These are phyloP conservation scores for Phacellophora camtschatica DNA, from an alignment of 30 jellyfish, hydroid and myxozoan species.

Conservation along the genomic window DNA sequence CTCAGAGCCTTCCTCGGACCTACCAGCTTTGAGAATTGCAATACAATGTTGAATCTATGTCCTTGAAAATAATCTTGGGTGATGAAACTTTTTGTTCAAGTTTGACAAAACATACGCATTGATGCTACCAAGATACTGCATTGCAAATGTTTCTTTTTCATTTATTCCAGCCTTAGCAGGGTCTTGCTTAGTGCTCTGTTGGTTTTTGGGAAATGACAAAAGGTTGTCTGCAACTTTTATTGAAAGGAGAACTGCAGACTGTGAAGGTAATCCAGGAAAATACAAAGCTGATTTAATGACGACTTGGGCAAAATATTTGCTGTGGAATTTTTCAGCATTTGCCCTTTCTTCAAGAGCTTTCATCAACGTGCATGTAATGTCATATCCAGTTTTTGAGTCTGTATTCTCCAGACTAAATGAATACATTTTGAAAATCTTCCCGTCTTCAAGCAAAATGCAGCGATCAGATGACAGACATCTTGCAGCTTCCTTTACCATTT, in stretches of 20 bases:
- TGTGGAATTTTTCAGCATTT: slow-evolving; percentile 7
- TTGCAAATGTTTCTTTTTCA: slow-evolving; percentile 20
- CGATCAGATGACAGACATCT: neutral
- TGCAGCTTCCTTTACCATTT: neutral
- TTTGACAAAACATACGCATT: slow-evolving; percentile 39
- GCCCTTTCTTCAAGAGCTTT: neutral
- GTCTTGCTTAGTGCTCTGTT: neutral
- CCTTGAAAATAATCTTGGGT: neutral
- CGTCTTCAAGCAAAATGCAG: neutral
- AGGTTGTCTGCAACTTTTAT: slow-evolving; percentile 15
- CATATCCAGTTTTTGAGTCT: neutral
- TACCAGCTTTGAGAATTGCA: slow-evolving; percentile 36
- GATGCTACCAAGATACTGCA: slow-evolving; percentile 54
- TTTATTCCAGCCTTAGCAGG: neutral
- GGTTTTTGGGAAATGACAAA: neutral
- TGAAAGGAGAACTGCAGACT: slow-evolving; percentile 2
- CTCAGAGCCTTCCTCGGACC: neutral
- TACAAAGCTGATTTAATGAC: neutral
- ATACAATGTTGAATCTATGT: neutral
- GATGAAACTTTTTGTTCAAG: slow-evolving; percentile 5
- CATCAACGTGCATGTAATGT: neutral
- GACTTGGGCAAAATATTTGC: neutral
- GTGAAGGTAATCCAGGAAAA: slow-evolving; percentile 1
- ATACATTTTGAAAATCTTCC: neutral
- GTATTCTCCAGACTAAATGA: neutral